Evolutionary conservation across 92 coral and sea anemone species (phyloP), one percentile per base, ranked within the genome.

Genomic region (Ricordea florida): DNA sequence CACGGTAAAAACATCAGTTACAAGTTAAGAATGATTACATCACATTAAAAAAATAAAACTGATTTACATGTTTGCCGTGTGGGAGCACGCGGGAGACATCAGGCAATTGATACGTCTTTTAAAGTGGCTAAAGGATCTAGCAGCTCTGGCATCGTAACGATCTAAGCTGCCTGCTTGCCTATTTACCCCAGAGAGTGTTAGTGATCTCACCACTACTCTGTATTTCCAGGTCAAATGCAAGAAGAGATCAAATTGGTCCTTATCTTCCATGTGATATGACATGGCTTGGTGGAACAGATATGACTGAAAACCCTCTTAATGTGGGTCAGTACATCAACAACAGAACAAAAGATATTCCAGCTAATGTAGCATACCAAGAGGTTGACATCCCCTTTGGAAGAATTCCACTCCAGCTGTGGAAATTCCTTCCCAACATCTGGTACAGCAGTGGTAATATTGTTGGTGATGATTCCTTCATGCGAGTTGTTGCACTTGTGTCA

Each of bases 311-410:
- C 47, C 93, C 94, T 24, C 57, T 96, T 17, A 96, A 97, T 3
- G 76, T 96, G 47, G 99, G 99, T 40, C 99, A 96, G 64, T 96
- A 92, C 47, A 89, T 90, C 15, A 96, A 96, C 62, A 96, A 96
- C 62, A 87, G 79, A 7, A 75, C 99, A 20, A 87, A 70, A 63
- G 66, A 36, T 10, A 45, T 52, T 8, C 87, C 93, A 30, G 97
- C 99, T 2, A 96, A 96, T 67, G 97, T 96, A 0, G 82, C 90
- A 0, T 96, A 96, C 55, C 99, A 96, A 43, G 99, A 96, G 68
- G 78, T 96, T 9, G 93, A 96, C 34, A 43, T 96, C 13, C 83
- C 88, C 1, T 10, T 87, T 7, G 27, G 55, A 28, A 40, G 49
- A 8, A 37, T 96, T 10, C 83, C 97, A 15, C 68, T 90, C 9